These are phyloP conservation scores for Cochlearius cochlearius DNA, from an alignment of 2,113 vertebrate species.

Conservation along the genomic window DNA sequence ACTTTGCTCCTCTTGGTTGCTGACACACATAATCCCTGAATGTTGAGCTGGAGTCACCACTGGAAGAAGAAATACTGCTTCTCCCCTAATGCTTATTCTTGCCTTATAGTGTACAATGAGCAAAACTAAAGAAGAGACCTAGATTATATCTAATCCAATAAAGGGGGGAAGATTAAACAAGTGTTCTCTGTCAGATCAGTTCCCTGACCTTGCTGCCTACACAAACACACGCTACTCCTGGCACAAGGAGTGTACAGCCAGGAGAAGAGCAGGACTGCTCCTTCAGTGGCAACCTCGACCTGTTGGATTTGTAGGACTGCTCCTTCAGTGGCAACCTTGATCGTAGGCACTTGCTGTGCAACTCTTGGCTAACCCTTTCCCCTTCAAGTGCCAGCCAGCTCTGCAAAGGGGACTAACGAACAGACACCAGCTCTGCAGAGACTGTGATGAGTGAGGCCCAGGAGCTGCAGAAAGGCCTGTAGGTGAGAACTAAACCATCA, in stretches of 20 bases:
- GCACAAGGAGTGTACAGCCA: neutral
- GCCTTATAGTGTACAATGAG: neutral
- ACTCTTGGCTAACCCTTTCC: neutral
- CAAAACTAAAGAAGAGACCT: neutral
- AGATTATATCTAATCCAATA: neutral
- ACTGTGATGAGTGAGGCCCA: neutral
- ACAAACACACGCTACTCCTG: neutral
- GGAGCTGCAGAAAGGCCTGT: neutral
- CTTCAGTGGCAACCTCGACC: neutral
- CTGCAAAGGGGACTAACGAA: neutral
- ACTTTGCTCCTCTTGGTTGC: neutral
- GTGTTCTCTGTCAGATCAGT: neutral
- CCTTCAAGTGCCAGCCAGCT: neutral
- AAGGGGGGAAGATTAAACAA: neutral
- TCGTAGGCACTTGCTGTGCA: neutral
- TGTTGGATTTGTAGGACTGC: neutral
- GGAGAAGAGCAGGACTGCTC: neutral
- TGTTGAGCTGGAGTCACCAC: neutral
- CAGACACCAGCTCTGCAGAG: neutral
- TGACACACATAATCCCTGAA: neutral
- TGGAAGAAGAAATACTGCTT: neutral
- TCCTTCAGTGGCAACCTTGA: neutral
- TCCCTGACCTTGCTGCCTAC: neutral
- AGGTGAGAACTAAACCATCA: neutral
- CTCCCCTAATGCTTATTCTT: neutral